Evolutionary conservation across 2,888 invertebrate genomes (phyloP), one percentile per base, ranked within the genome.

Genomic region (Trachelus tabidus): DNA sequence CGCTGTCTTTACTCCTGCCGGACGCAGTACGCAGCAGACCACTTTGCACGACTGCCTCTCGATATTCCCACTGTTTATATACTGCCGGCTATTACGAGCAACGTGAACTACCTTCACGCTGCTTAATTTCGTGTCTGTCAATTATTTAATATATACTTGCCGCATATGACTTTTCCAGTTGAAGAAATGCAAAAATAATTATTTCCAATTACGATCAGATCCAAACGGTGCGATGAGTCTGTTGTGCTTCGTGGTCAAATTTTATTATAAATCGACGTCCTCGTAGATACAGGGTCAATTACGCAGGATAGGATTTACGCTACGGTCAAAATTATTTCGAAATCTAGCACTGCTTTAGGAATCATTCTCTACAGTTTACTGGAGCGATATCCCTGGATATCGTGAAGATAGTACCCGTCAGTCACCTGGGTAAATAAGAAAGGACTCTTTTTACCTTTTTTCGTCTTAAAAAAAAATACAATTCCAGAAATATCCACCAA

Each of bases 1-100:
- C 56, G 56, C 56, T 23, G 56, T 23, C 56, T 56, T 56, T 56
- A 56, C 56, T 56, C 56, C 56, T 81, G 81, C 78, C 79, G 80
- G 79, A 79, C 80, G 73, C 85, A 84, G 82, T 79, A 76, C 81
- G 76, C 77, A 81, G 77, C 73, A 79, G 82, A 82, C 79, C 82
- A 79, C 81, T 83, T 81, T 77, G 79, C 73, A 79, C 76, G 73
- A 56, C 56, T 56, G 56, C 23, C 23, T 56, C 0, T 56, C 23
- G 23, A 23, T 56, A 56, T 56, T 2, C 9, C 9, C 23, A 6
- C 23, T 56, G 23, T 23, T 56, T 56, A 23, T 23, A 23, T 0
- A 56, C 56, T 56, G 9, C 56, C 23, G 56, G 9, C 56, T 1
- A 56, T 23, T 9, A 15, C 4, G 15, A 40, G 15, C 15, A 40